Evolutionary conservation across 1,140 invertebrate species (phyloP).

Genomic region (Conus ventricosus): DNA sequence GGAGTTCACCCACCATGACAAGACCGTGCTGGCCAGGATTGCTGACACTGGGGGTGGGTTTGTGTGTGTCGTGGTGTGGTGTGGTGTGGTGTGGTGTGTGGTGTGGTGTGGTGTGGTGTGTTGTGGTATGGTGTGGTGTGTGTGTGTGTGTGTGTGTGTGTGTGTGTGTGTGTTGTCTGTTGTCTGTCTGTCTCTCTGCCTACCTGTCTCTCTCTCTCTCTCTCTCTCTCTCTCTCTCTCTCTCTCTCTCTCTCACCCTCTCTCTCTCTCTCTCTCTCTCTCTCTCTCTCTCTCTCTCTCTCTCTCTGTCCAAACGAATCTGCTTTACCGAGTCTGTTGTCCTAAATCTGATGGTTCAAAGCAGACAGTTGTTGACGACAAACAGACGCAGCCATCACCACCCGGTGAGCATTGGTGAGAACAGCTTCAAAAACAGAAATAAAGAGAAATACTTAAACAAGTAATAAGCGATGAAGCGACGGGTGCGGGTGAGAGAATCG

Average conservation of each 20-base stretch:
- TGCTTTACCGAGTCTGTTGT: too few species aligned
- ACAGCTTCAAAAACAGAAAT: too few species aligned
- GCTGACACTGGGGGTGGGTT: constrained; percentile 32
- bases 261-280: background rate
- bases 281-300: background rate
- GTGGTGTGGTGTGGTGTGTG: constrained; percentile 21
- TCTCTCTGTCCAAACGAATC: background rate
- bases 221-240: constrained; percentile 21
- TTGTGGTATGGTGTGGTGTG: background rate
- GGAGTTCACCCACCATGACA: constrained; percentile 33
- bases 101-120: constrained; percentile 23
- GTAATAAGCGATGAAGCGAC: too few species aligned
- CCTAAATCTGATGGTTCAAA: too few species aligned
- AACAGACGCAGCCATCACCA: too few species aligned
- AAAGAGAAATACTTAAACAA: too few species aligned
- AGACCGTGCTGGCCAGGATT: constrained; percentile 22
- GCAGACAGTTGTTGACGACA: too few species aligned
- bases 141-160: background rate
- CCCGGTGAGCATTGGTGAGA: too few species aligned
- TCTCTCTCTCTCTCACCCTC: background rate
- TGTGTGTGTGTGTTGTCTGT: constrained; percentile 13
- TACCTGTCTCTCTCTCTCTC: background rate
- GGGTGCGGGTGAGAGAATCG: too few species aligned
- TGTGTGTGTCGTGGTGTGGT: background rate
- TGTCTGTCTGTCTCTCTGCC: background rate